Base-by-base conservation (phyloP, 1,140 invertebrate genomes). In the Dryas iulia region DNA sequence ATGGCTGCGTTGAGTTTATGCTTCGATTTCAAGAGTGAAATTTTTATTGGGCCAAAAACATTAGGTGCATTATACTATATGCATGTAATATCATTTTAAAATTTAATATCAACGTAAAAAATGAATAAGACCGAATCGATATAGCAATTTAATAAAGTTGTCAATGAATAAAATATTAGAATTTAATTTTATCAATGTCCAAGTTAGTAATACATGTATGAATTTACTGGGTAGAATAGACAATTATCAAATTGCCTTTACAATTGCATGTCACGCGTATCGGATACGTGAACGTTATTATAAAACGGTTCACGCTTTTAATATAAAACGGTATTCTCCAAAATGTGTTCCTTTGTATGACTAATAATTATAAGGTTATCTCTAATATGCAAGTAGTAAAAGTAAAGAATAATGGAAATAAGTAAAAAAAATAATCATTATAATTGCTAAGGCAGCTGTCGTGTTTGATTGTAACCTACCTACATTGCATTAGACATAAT, bases 1-100 rank as follows among this genome's bases (percentile, higher is more conserved):
- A 87, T 86, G 84, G 85, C 74, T 73, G 74, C 81, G 77, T 71
- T 69, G 60, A 76, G 82, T 76, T 82, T 81, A 76, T 86, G 84
- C 84, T 85, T 85, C 72, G 72, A 76, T 86, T 87, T 80, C 77
- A 79, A 84, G 74, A 75, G 71, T 31, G 75, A 73, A 76, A 75
- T 78, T 82, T 78, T 72, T 77, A 72, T 78, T 69, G 60, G 70
- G 31, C 18, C 35, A 66, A 76, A 68, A 60, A 31, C 60, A 64
- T 59, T 31, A 28, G 26, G 12, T 26, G 23, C 24, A 25, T 56
- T 47, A 21, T n/a, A 21, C 21, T 47, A 10, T 4, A 10, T 31
- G 8, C 14, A 47, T 10, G 14, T 8, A n/a, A n/a, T n/a, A n/a
- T n/a, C n/a, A n/a, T n/a, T n/a, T n/a, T n/a, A n/a, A n/a, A n/a